phyloP scores from a whole-genome alignment of 1,140 invertebrate species.

The Thereuonema tuberculata region DNA sequence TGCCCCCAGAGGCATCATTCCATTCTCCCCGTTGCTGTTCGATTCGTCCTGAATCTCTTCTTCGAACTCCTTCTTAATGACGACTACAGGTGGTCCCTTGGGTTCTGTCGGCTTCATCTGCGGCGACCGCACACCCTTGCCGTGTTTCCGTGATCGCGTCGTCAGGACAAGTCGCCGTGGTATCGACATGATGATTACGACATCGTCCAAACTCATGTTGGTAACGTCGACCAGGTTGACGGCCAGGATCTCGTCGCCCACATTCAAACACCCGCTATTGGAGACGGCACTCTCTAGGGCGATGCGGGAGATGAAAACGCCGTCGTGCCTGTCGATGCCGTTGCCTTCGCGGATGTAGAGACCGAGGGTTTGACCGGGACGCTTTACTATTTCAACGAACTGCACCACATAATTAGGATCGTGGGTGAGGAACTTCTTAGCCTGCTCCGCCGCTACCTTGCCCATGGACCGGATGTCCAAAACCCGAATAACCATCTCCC shows the following conservation, averaged over 20 bases:
- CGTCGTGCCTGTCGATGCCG: slow-evolving; percentile 78
- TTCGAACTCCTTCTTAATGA: slow-evolving; percentile 77
- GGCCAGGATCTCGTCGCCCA: slow-evolving; percentile 96
- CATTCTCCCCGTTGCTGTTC: slow-evolving; percentile 24
- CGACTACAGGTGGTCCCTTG: slow-evolving; percentile 80
- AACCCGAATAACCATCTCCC: slow-evolving; percentile 86
- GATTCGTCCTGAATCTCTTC: slow-evolving; percentile 58
- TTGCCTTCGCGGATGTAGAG: slow-evolving; percentile 96
- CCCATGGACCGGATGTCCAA: slow-evolving; percentile 65
- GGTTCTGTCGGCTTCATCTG: slow-evolving; percentile 54
- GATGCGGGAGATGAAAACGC: slow-evolving; percentile 96
- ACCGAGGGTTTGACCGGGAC: slow-evolving; percentile 94
- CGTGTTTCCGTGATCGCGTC: slow-evolving; percentile 50
- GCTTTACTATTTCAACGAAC: slow-evolving; percentile 97
- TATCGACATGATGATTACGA: slow-evolving; percentile 98
- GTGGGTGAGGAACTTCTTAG: slow-evolving; percentile 55
- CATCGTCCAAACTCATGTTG: slow-evolving; percentile 94
- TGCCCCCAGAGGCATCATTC: background rate
- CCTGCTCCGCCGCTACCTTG: slow-evolving; percentile 60
- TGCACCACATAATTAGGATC: slow-evolving; percentile 44
- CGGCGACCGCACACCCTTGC: slow-evolving; percentile 33
- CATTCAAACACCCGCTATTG: slow-evolving; percentile 87
- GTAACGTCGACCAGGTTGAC: slow-evolving; percentile 96
- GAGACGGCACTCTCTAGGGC: slow-evolving; percentile 92
- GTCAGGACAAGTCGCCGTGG: slow-evolving; percentile 85